Evolutionary conservation across 2,113 vertebrate genomes (phyloP).

Genomic region (Sylvietta virens): DNA sequence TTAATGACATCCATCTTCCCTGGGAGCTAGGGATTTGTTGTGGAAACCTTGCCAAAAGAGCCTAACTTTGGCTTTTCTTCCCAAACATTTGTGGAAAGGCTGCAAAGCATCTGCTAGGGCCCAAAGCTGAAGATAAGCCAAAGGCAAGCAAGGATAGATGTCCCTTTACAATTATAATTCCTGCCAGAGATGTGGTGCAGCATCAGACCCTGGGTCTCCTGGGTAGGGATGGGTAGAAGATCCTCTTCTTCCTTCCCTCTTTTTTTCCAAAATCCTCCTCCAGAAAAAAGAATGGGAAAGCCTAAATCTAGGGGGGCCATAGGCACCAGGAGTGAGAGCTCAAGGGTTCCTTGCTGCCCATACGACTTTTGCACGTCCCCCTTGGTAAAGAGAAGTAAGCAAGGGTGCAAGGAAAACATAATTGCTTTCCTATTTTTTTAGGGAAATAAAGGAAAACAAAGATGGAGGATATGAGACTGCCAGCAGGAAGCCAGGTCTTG

Average conservation of each 20-base stretch:
- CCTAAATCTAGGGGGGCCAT: not conserved
- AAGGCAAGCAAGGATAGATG: not conserved
- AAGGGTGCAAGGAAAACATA: not conserved
- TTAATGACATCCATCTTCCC: not conserved
- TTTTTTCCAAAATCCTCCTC: not conserved
- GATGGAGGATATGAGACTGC: not conserved
- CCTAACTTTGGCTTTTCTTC: conserved; percentile 44
- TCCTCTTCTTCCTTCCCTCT: not conserved
- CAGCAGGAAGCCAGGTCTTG: conserved; percentile 42
- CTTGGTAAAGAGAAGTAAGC: not conserved
- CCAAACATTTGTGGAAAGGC: conserved; percentile 43
- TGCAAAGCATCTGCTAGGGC: conserved; percentile 38
- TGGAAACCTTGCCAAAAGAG: conserved; percentile 15
- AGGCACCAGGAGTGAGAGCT: not conserved
- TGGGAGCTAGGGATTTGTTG: conserved; percentile 27
- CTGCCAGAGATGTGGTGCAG: not conserved
- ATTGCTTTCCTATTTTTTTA: not conserved
- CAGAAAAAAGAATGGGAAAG: not conserved
- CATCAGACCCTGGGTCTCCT: not conserved
- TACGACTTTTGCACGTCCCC: not conserved
- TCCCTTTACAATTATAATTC: not conserved
- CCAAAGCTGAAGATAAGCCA: not conserved
- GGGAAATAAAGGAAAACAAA: conserved; percentile 18
- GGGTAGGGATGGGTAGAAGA: not conserved
- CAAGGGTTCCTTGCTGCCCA: not conserved